Conservation (phyloP, 2,113 vertebrate species). For the Mastomys natalensis region DNA sequence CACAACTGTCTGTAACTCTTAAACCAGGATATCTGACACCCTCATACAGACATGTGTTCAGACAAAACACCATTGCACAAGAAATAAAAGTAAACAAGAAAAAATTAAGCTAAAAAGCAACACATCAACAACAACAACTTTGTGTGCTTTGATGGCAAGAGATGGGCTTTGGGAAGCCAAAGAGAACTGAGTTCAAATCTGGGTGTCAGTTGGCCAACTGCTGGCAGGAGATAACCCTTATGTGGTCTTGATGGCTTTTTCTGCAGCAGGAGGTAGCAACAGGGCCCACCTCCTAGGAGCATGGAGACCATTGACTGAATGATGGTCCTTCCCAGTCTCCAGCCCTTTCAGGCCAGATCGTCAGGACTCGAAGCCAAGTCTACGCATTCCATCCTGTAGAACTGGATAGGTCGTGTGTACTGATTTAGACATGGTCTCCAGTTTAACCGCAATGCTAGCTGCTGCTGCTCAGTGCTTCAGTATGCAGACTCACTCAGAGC, state of each 20-base stretch:
- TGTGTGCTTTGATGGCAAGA: not conserved
- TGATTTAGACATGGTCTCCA: not conserved
- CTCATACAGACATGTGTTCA: too few species aligned
- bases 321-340: not conserved
- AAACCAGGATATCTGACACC: too few species aligned
- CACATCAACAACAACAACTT: too few species aligned
- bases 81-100: not conserved
- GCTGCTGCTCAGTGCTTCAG: not conserved
- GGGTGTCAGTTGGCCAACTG: not conserved
- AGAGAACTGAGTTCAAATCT: not conserved
- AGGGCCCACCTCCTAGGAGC: not conserved
- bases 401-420: not conserved
- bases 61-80: too few species aligned
- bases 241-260: not conserved
- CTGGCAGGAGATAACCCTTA: not conserved
- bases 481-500: not conserved
- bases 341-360: too few species aligned
- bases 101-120: not conserved
- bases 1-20: too few species aligned
- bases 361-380: not conserved
- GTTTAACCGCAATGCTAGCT: not conserved
- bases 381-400: not conserved
- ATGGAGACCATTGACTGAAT: fast-evolving
- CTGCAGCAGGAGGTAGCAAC: not conserved
- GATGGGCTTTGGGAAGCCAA: not conserved